Base-by-base conservation (phyloP, 2,888 invertebrate species). In the Opisthograptis luteolata region DNA sequence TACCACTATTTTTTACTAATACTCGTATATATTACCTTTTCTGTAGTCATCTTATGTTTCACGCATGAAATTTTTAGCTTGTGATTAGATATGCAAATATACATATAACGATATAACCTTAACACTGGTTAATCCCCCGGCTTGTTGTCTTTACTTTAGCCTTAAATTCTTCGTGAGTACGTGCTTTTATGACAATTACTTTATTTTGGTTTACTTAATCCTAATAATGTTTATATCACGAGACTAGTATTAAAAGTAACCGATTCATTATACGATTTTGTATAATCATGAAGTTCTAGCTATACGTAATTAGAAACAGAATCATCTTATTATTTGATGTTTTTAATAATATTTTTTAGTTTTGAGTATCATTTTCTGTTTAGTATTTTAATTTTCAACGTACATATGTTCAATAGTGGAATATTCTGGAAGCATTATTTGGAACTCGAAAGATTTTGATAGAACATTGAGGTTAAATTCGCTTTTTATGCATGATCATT, bases 21-120 rank as follows among this genome's bases (percentile, higher is more conserved):
- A 42, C 15, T 19, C 13, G 6, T 1, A 14, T 1, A 0, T 12
- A 39, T 36, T 28, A 22, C 22, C 35, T 42, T 15, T 49, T 49
- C 19, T 30, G 10, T 30, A 30, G 12, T 43, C 25, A 17, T 31
- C 17, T 39, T 43, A 46, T 45, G 45, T 47, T 44, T 55, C 36
- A 58, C 53, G 55, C 55, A 57, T 60, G 49, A 46, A 17, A 37
- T 43, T 62, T 57, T 48, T 25, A 39, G 41, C 51, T 39, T 40
- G 8, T 40, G 41, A 50, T 55, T 57, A 50, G 57, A 58, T 27
- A 47, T 51, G 51, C 40, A 44, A 17, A n/a, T 25, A 17, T 2
- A 17, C 3, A 17, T 17, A 3, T 3, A 17, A 17, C 3, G 5
- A 14, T 6, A 19, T 12, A 34, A 13, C 35, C 24, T 8, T 25